A percentile compares a stretch with the other conserved stretches of the same genome.
phyloP scores from a whole-genome alignment of 2,888 invertebrate species.

The Diaphora mendica region DNA sequence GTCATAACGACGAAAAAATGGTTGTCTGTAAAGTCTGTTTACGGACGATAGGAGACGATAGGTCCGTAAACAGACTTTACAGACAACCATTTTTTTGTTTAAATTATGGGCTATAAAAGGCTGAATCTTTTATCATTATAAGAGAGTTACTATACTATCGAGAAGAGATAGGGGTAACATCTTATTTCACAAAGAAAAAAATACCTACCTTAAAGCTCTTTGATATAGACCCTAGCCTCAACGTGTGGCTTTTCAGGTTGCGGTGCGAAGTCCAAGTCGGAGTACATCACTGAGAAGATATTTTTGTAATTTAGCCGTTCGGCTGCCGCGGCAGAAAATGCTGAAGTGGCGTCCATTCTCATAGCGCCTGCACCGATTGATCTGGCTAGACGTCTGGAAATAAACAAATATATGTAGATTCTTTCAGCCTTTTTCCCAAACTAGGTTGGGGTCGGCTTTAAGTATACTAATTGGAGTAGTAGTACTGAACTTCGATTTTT shows the following conservation, averaged over 20 bases:
- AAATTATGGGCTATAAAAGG: too few species aligned
- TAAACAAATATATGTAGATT: not conserved
- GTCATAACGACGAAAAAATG: too few species aligned
- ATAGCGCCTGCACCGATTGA: conserved; percentile 87
- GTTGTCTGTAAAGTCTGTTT: too few species aligned
- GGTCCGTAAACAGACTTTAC: too few species aligned
- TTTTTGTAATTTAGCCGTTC: conserved; percentile 90
- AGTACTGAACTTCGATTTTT: too few species aligned
- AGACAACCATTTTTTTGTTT: too few species aligned
- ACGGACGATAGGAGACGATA: too few species aligned
- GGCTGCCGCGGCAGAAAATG: conserved; percentile 91
- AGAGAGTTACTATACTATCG: too few species aligned
- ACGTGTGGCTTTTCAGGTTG: conserved; percentile 87
- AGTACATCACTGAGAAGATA: conserved; percentile 88
- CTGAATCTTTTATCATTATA: too few species aligned
- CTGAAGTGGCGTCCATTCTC: conserved; percentile 91
- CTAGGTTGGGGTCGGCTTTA: too few species aligned
- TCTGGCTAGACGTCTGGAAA: conserved; percentile 80
- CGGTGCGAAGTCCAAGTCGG: conserved; percentile 88
- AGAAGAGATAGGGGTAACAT: not conserved
- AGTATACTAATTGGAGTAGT: too few species aligned
- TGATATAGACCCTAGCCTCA: conserved; percentile 87
- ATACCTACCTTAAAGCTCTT: conserved; percentile 75
- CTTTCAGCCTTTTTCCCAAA: too few species aligned
- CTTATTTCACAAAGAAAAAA: not conserved